phyloP scores from a whole-genome alignment of 2,888 invertebrate genomes.

The Glyphotaelius pellucidus region DNA sequence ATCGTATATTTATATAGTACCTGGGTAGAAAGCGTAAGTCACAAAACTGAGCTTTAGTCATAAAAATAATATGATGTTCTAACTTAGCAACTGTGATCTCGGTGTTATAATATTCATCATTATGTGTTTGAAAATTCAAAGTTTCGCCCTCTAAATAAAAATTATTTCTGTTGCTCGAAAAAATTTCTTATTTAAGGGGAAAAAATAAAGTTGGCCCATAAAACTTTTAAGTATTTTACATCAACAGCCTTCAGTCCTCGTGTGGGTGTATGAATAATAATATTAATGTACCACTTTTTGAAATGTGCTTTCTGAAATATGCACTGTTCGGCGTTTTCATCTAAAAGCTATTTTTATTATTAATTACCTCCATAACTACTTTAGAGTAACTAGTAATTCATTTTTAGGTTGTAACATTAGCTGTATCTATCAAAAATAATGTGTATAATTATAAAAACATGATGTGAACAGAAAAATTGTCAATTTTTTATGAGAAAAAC shows the following conservation, averaged over 20 bases:
- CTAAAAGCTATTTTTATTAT: neutral
- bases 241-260: neutral
- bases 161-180: neutral
- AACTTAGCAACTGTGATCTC: neutral
- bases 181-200: neutral
- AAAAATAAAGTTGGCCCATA: neutral
- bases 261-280: neutral
- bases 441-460: neutral
- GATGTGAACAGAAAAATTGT: too few species aligned
- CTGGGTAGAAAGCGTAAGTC: neutral
- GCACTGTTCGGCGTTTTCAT: neutral
- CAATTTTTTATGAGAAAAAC: too few species aligned
- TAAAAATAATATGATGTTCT: neutral
- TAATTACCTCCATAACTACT: neutral
- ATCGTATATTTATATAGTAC: neutral
- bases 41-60: neutral
- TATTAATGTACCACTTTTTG: neutral
- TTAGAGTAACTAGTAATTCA: neutral
- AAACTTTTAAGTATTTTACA: neutral
- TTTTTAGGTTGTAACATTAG: neutral
- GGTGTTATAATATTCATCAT: neutral
- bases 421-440: neutral
- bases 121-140: neutral
- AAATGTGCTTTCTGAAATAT: neutral
- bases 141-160: neutral